These are phyloP conservation scores for Drosophila teissieri DNA, from an alignment of 1,140 invertebrate genomes.

Conservation along the genomic window DNA sequence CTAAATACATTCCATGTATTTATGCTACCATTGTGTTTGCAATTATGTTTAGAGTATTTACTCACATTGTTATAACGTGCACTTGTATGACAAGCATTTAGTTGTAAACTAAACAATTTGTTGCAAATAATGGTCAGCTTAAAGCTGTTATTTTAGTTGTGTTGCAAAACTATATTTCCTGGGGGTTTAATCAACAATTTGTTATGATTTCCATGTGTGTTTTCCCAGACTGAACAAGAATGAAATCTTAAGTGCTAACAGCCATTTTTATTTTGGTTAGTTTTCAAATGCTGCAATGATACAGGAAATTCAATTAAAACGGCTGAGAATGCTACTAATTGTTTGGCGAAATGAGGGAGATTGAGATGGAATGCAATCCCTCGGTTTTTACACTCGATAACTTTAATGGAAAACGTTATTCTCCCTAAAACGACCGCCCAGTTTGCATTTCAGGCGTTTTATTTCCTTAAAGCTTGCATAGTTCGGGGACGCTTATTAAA, in stretches of 20 bases:
- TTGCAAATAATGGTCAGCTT: not conserved
- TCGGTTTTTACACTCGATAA: conserved; percentile 37
- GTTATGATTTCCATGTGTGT: not conserved
- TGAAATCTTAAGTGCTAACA: not conserved
- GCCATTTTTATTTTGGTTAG: conserved; percentile 6
- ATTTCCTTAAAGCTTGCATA: not conserved
- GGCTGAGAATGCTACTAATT: conserved; percentile 14
- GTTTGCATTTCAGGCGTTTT: not conserved
- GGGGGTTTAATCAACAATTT: not conserved
- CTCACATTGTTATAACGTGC: not conserved
- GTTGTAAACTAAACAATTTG: not conserved
- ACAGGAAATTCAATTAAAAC: conserved; percentile 66
- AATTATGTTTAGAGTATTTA: not conserved
- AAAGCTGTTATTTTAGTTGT: not conserved
- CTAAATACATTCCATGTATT: not conserved
- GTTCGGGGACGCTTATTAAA: too few species aligned
- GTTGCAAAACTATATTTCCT: not conserved
- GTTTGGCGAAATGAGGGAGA: conserved; percentile 18
- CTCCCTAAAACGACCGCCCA: not conserved
- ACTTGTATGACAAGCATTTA: not conserved
- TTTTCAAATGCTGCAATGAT: conserved; percentile 7
- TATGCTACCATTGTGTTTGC: not conserved
- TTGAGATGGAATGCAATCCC: conserved; percentile 19
- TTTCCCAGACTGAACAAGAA: not conserved
- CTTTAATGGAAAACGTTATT: conserved; percentile 42